These are phyloP conservation scores for Panulirus ornatus DNA, from an alignment of 1,140 invertebrate species.

Conservation along the genomic window DNA sequence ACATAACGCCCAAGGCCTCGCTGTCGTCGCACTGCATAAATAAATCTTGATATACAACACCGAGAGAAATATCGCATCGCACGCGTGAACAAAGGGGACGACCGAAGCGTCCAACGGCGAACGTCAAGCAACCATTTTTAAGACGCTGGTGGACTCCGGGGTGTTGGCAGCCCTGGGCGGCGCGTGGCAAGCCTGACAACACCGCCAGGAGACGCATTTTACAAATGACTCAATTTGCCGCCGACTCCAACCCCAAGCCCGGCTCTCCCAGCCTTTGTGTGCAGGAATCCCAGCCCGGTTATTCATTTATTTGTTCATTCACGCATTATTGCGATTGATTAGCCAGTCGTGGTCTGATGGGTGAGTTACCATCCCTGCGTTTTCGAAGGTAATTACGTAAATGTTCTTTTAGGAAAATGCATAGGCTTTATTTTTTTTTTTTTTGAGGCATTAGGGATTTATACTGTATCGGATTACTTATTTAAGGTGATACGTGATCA, in stretches of 20 bases:
- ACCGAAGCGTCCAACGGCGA: not conserved
- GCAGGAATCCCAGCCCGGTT: not conserved
- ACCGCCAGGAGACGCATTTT: conserved; percentile 65
- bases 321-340: not conserved
- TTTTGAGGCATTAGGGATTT: not conserved
- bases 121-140: not conserved
- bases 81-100: not conserved
- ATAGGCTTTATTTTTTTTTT: not conserved
- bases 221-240: conserved; percentile 71
- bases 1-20: no score
- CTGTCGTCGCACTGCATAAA: not conserved
- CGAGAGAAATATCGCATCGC: not conserved
- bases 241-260: conserved; percentile 39
- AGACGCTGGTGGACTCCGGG: not conserved
- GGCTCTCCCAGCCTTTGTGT: not conserved
- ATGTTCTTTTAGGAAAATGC: not conserved
- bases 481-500: not conserved
- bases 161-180: conserved; percentile 12
- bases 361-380: not conserved
- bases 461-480: not conserved
- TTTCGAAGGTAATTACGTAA: not conserved
- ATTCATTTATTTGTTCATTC: conserved; percentile 6
- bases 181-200: conserved; percentile 47
- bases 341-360: not conserved
- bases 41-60: not conserved